A percentile compares a stretch with the other conserved stretches of the same genome.
These are phyloP conservation scores for Leptodactylus fuscus DNA, from an alignment of 2,113 vertebrate genomes.

Conservation along the genomic window DNA sequence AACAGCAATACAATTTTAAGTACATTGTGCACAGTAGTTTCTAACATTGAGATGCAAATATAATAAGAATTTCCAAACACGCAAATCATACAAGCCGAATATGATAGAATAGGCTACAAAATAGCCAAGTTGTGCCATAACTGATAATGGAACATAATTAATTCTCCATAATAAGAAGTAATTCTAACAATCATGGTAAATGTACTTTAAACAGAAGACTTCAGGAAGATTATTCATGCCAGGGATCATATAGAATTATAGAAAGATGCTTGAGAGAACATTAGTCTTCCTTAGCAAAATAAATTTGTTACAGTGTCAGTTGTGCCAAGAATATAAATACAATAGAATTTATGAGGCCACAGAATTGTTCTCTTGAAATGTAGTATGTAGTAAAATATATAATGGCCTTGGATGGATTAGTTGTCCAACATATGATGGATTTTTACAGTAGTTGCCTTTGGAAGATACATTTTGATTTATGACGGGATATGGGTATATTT, in stretches of 20 bases:
- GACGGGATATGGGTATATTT: neutral
- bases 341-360: slow-evolving; percentile 24
- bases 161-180: neutral
- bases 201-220: neutral
- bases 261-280: neutral
- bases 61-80: slow-evolving; percentile 1
- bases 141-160: neutral
- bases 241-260: neutral
- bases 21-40: neutral
- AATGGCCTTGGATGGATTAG: slow-evolving; percentile 36
- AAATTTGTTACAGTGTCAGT: slow-evolving; percentile 25
- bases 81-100: neutral
- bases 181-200: slow-evolving; percentile 14
- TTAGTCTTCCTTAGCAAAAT: slow-evolving; percentile 25
- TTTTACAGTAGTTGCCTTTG: slow-evolving; percentile 4
- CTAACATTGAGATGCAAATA: neutral
- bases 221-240: neutral
- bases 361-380: slow-evolving; percentile 4
- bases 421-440: slow-evolving; percentile 41
- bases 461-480: slow-evolving; percentile 42
- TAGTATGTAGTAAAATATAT: slow-evolving; percentile 42
- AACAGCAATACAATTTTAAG: neutral
- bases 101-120: neutral
- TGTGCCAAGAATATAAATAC: slow-evolving; percentile 2
- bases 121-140: neutral